Base-by-base conservation (phyloP, 2,113 vertebrate genomes). In the Anser cygnoides region DNA sequence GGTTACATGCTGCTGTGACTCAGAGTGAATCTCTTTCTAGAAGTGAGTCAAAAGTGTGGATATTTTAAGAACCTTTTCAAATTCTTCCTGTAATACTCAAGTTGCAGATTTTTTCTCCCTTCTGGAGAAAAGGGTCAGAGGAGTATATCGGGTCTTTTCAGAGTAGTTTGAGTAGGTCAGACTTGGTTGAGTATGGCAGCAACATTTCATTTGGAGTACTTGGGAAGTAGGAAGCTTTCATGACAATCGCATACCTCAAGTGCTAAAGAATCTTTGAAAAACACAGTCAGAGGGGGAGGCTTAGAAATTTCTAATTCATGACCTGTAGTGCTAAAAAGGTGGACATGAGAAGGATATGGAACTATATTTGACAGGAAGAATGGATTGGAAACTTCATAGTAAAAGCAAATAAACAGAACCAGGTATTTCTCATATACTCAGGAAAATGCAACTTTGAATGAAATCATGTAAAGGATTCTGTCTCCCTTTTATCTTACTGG, bases 161-260 rank as follows among this genome's bases (percentile, higher is more conserved):
- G 84, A 85, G 67, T 15, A 70, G 39, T 37, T 39, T 28, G 71
- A 46, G 71, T 44, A 9, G 65, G 35, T 74, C 10, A 7, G 35
- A 10, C 19, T 71, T 0, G 0, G 35, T 28, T 8, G 52, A 61
- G 10, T 33, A 11, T 1, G 2, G 78, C 77, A 82, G 75, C 59
- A 73, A 54, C 33, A 25, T 8, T 68, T 73, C 62, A 52, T 72
- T 75, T 39, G 29, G 39, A 43, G 35, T 52, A 35, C 62, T 74
- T 93, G 85, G 75, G 52, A 65, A 82, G 54, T 10, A 39, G 52
- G 17, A 72, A 85, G 67, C 71, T 90, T 68, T 35, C 65, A 61
- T 61, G 66, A 68, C 39, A 33, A 39, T 85, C 35, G 29, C 11
- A 6, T 7, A 14, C 39, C 49, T 79, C 67, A 83, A 85, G 79